Base-by-base conservation (phyloP, 2,888 invertebrate genomes). In the Tryphoninae sp. region DNA sequence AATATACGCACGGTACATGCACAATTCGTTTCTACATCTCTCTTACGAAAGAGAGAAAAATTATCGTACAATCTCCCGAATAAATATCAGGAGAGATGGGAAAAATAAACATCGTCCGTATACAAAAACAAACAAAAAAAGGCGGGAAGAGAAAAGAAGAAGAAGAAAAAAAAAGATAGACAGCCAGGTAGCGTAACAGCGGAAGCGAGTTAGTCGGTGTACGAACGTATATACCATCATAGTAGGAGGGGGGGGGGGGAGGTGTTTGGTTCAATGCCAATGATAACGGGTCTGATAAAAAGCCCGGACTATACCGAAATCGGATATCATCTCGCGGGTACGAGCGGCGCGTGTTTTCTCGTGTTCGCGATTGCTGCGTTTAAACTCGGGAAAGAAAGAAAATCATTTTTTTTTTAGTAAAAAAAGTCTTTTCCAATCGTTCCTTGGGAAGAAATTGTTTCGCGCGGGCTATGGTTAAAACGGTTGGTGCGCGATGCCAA, bases 261-360 rank as follows among this genome's bases (percentile, higher is more conserved):
- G 49, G 40, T 33, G 13, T 49, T 68, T 76, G 67, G 68, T 81
- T 55, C 55, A 40, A 67, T 73, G 67, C 67, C 72, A 75, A 75
- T 67, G 75, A 75, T 67, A 75, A 75, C 67, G 59, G 51, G 42
- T 19, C 49, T 26, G 23, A 59, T 67, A 49, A 61, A 59, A 75
- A 23, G 7, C 11, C 11, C 45, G 2, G 16, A 49, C 13, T 11
- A 19, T 22, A 2, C 45, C 67, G 42, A 55, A 9, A 61, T 55
- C 73, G 69, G 64, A 64, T 71, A 71, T 78, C 55, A 71, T 78
- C 71, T 71, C 23, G 64, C 55, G 58, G 62, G 51, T 26, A 51
- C 45, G 26, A 45, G 26, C 61, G 23, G 59, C 51, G 72, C 59
- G 72, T 64, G 23, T 49, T 6, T 26, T 19, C 16, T 13, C 51